Evolutionary conservation across 2,888 invertebrate species (phyloP).

Genomic region (Xanthia icteritia): DNA sequence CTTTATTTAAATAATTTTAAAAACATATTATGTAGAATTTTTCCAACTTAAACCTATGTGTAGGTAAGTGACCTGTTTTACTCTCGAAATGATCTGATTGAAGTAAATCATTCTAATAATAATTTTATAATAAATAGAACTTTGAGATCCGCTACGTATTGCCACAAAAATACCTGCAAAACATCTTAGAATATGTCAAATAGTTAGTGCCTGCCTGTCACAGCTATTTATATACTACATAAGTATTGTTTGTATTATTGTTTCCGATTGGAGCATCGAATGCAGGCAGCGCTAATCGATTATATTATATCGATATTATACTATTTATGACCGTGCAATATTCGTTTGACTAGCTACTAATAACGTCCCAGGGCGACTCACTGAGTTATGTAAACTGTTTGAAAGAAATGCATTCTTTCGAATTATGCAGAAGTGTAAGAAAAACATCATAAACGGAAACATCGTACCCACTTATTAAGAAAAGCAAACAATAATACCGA

Average conservation of each 20-base stretch:
- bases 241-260: constrained; percentile 1
- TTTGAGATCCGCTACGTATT: too few species aligned
- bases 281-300: constrained; percentile 51
- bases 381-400: constrained; percentile 26
- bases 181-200: neutral
- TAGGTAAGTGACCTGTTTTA: neutral
- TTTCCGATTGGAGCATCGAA: constrained; percentile 33
- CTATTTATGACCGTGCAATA: constrained; percentile 32
- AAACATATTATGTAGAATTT: too few species aligned
- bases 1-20: neutral
- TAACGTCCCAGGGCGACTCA: constrained; percentile 21
- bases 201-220: neutral
- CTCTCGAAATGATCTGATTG: neutral
- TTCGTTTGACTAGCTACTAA: constrained; percentile 37
- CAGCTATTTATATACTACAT: neutral
- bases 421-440: neutral
- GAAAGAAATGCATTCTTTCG: constrained; percentile 16
- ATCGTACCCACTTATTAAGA: neutral
- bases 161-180: neutral
- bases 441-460: neutral
- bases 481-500: neutral
- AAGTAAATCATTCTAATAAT: neutral
- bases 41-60: too few species aligned
- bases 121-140: too few species aligned
- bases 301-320: constrained; percentile 35